Evolutionary conservation across 92 coral and sea anemone species (phyloP).

Genomic region (Porites lobata): DNA sequence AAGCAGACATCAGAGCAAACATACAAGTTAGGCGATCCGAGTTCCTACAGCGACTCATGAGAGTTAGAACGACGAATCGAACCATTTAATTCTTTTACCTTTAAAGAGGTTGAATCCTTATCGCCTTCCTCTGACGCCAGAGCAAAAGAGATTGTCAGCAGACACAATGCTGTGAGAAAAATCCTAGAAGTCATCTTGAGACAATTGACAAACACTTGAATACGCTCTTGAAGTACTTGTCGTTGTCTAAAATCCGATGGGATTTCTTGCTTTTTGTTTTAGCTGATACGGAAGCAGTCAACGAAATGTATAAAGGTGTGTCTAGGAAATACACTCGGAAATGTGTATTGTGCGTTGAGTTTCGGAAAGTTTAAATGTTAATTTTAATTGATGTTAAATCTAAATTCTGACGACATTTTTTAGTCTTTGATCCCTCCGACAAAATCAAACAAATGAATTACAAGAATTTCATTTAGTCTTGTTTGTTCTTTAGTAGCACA

Average conservation of each 20-base stretch:
- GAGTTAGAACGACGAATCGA: neutral
- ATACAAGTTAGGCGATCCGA: neutral
- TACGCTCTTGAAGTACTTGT: slow-evolving; percentile 41
- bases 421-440: slow-evolving; percentile 62
- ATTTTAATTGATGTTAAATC: slow-evolving; percentile 51
- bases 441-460: slow-evolving; percentile 49
- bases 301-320: slow-evolving; percentile 23
- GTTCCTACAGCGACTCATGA: too few relatives aligned
- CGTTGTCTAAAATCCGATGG: neutral
- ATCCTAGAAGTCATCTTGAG: slow-evolving; percentile 51
- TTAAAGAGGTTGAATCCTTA: neutral
- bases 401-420: slow-evolving; percentile 16
- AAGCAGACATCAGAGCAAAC: neutral
- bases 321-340: slow-evolving; percentile 37
- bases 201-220: slow-evolving; percentile 42
- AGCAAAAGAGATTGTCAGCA: slow-evolving; percentile 38
- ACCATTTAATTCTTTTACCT: slow-evolving; percentile 34
- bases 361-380: slow-evolving; percentile 14
- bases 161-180: slow-evolving; percentile 28
- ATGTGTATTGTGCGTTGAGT: slow-evolving; percentile 24
- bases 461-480: slow-evolving; percentile 35
- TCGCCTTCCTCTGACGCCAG: slow-evolving; percentile 11
- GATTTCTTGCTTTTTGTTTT: neutral
- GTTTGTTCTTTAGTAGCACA: slow-evolving; percentile 11
- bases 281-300: neutral